These are phyloP conservation scores for Aurelia aurita complex sp. Pacific DNA, from an alignment of 30 jellyfish, hydroid and myxozoan genomes.

Conservation along the genomic window DNA sequence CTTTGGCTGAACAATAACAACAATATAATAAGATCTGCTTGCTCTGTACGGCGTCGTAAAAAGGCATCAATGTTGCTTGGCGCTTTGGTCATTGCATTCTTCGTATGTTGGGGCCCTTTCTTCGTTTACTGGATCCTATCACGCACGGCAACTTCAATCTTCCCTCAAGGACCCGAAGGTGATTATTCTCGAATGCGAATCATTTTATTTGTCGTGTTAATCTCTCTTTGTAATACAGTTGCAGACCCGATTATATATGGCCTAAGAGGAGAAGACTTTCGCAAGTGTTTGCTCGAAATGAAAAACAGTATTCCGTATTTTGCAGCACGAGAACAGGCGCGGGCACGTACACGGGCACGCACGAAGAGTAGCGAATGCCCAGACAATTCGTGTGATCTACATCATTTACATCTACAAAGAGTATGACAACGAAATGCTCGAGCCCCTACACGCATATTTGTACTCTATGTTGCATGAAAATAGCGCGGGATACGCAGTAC, in stretches of 20 bases:
- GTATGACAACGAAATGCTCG: too few relatives aligned
- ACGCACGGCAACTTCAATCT: slow-evolving; percentile 55
- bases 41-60: slow-evolving; percentile 48
- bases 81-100: slow-evolving; percentile 54
- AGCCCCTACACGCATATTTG: too few relatives aligned
- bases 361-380: slow-evolving; percentile 47
- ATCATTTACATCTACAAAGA: too few relatives aligned
- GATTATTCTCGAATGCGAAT: slow-evolving; percentile 61
- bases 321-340: slow-evolving; percentile 17
- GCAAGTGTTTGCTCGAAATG: slow-evolving; percentile 23
- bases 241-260: slow-evolving; percentile 78
- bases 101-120: slow-evolving; percentile 71
- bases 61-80: slow-evolving; percentile 55
- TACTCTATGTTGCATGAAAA: too few relatives aligned
- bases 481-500: too few relatives aligned
- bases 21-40: slow-evolving; percentile 3
- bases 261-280: slow-evolving; percentile 59
- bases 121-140: slow-evolving; percentile 75
- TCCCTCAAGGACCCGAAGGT: slow-evolving; percentile 73
- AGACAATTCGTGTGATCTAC: background rate
- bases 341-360: slow-evolving; percentile 47
- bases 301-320: slow-evolving; percentile 1
- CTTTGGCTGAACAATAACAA: slow-evolving; percentile 25
- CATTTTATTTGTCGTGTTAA: slow-evolving; percentile 37
- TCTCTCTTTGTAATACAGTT: slow-evolving; percentile 63